A percentile compares a stretch with the other conserved stretches of the same genome.
Conservation (phyloP, 2,888 invertebrate species). For the Aphelenchoides bicaudatus region DNA sequence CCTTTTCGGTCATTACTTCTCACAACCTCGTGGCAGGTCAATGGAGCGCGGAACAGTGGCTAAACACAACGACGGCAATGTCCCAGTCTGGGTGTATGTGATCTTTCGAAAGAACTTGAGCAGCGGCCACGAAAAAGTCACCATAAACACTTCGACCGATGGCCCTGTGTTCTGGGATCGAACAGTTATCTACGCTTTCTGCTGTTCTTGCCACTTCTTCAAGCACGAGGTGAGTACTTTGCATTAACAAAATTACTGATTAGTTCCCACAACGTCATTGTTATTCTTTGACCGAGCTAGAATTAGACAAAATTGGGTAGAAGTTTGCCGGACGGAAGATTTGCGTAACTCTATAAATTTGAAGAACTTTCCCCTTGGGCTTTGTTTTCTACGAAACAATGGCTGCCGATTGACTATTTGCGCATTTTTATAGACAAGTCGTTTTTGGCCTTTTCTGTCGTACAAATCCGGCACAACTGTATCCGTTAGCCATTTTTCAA, state of each 20-base stretch:
- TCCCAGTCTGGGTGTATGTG: conserved; percentile 60
- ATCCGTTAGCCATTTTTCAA: not conserved
- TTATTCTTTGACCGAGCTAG: too few species aligned
- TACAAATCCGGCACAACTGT: not conserved
- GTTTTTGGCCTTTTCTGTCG: not conserved
- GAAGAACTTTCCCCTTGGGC: not conserved
- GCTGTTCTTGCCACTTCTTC: conserved; percentile 60
- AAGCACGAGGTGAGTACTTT: conserved; percentile 52
- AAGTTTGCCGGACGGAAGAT: not conserved
- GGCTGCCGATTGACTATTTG: too few species aligned
- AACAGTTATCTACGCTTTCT: conserved; percentile 59
- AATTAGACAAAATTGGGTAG: not conserved
- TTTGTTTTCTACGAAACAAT: not conserved
- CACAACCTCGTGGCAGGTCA: too few species aligned
- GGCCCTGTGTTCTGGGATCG: conserved; percentile 61
- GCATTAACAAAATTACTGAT: too few species aligned
- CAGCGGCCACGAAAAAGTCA: conserved; percentile 57
- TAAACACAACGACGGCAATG: too few species aligned
- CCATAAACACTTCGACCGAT: conserved; percentile 55
- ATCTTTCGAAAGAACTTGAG: conserved; percentile 57
- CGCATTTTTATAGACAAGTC: too few species aligned
- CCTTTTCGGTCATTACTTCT: too few species aligned
- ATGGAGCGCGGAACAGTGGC: too few species aligned
- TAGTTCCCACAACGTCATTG: too few species aligned
- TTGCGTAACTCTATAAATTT: not conserved